Evolutionary conservation across 2,888 invertebrate genomes (phyloP), one percentile per base, ranked within the genome.

Genomic region (Phlogophora meticulosa): DNA sequence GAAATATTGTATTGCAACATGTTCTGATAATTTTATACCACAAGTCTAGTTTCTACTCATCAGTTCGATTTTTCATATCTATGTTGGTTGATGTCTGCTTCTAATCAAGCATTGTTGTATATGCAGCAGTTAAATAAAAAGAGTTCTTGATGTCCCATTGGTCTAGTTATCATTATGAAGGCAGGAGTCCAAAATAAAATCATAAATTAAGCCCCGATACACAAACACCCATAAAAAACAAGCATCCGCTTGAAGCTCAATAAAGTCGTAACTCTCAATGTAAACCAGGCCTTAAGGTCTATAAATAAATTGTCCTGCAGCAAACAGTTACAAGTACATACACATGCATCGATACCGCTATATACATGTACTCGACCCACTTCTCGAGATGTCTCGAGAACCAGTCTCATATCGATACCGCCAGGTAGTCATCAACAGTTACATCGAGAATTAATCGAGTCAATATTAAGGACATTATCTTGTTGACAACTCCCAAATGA

Each of bases 331-430:
- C 49, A 72, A 72, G 64, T 72, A 80, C 60, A 62, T 61, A 69
- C 59, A 69, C 72, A 85, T 87, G 86, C 86, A 86, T 80, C 55
- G 62, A 70, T 83, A 85, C 90, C 89, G 89, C 85, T 90, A 88
- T 53, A 63, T 60, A 88, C 55, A 63, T 60, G 82, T 68, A 79
- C 66, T 71, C 84, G 87, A 85, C 87, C 86, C 65, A 90, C 87
- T 83, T 85, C 71, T 68, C 67, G 66, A 80, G 78, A 82, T 80
- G 77, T 78, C 76, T 80, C 78, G 74, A 81, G 77, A 84, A 84
- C 85, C 78, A 78, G 80, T 80, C 80, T 77, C 63, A 22, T 55
- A 76, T 74, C 68, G 73, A 82, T 72, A 74, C 60, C n/a, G 48
- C 20, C 66, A 71, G 64, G 72, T 28, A 28, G 28, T 28, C 28